Evolutionary conservation across 2,888 invertebrate genomes (phyloP), one percentile per base, ranked within the genome.

Genomic region (Gortyna flavago): DNA sequence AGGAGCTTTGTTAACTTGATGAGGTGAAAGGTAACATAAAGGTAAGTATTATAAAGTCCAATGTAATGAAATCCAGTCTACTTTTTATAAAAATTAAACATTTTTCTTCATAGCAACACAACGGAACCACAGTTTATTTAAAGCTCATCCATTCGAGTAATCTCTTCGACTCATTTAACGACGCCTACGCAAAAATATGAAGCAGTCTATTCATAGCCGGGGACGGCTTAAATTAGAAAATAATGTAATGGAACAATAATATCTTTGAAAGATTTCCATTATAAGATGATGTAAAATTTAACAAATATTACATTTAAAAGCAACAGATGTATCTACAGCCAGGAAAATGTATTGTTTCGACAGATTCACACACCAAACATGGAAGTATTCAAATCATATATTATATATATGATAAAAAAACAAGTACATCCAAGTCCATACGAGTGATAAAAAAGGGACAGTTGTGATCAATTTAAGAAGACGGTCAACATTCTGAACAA

Each of bases 131-230:
- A 25, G 5, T 35, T 25, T 61, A 66, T 81, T 81, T 48, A 38
- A n/a, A 48, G 59, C n/a, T 67, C 44, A 48, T 62, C 71, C 59
- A 62, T 71, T 67, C 62, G 29, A 62, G 38, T 73, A 61, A 66
- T 73, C 65, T 21, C 48, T 72, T 38, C n/a, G 48, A 61, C 64
- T 66, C 69, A 79, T 83, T 84, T 68, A 51, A 35, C 29, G 29
- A 51, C 66, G 8, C 79, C 84, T 29, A 84, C 73, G 61, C 61
- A 54, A 70, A 72, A 84, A 79, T 65, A 69, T 83, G 62, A 32
- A 66, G 32, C 11, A 6, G 29, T 65, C 65, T 84, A 81, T 72
- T 73, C 54, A 66, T 67, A 78, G 79, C 62, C 29, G 35, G 29
- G 5, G 29, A 54, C 44, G 21, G 21, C 29, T 73, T 66, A 61